Conservation (phyloP, 2,888 invertebrate species). For the Melipona beecheii region DNA sequence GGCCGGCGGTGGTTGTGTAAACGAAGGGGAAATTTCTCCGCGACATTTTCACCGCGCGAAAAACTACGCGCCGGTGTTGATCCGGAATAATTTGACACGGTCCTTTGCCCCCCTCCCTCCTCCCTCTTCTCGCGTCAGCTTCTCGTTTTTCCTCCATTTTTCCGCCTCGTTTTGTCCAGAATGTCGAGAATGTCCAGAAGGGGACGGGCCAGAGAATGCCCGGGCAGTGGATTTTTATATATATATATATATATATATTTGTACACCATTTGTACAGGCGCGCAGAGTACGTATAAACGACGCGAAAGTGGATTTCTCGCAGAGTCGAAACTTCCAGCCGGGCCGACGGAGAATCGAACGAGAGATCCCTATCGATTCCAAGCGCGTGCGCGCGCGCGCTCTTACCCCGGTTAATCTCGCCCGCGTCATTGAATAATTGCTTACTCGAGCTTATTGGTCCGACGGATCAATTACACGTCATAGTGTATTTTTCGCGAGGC, state of each 20-base stretch:
- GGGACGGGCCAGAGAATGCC: no score
- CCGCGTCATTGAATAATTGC: conserved; percentile 53
- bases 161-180: background rate
- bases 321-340: background rate
- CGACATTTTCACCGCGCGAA: conserved; percentile 6
- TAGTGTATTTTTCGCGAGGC: conserved; percentile 24
- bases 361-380: background rate
- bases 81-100: conserved; percentile 37
- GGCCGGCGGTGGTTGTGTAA: background rate
- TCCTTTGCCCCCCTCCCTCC: background rate
- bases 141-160: conserved; percentile 1
- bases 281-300: background rate
- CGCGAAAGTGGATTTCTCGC: background rate
- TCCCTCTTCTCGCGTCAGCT: background rate
- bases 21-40: conserved; percentile 6
- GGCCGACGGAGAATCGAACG: background rate
- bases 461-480: conserved; percentile 35
- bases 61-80: conserved; percentile 11
- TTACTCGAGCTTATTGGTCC: conserved; percentile 32
- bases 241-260: no score
- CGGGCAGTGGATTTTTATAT: background rate
- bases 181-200: background rate
- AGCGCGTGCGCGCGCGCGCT: background rate
- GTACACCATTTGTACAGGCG: no score
- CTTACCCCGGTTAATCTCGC: conserved; percentile 43